Conservation (phyloP, 2,888 invertebrate species). For the Thyatira batis region DNA sequence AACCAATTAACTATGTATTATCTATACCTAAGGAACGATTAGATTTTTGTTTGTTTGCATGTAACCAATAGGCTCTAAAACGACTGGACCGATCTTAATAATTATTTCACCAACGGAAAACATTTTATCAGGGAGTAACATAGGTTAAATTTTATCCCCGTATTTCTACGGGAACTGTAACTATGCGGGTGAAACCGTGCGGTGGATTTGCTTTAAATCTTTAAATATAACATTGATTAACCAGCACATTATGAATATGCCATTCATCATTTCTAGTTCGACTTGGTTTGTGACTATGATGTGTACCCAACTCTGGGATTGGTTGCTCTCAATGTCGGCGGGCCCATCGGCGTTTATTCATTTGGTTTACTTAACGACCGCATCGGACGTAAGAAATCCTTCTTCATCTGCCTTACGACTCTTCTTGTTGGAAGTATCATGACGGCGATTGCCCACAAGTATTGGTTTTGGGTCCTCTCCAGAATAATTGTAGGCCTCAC, state of each 20-base stretch:
- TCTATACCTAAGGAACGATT: too few species aligned
- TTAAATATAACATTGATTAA: too few species aligned
- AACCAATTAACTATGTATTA: too few species aligned
- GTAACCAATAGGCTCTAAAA: too few species aligned
- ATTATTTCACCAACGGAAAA: too few species aligned
- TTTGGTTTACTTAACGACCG: conserved; percentile 94
- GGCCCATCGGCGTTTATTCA: conserved; percentile 93
- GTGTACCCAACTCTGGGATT: conserved; percentile 94
- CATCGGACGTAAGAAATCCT: conserved; percentile 92
- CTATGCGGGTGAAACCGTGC: too few species aligned
- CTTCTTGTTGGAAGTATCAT: conserved; percentile 90
- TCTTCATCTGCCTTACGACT: conserved; percentile 92
- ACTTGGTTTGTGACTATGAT: conserved; percentile 93
- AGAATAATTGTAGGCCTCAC: conserved; percentile 93
- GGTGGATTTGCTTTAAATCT: too few species aligned
- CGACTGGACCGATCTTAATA: too few species aligned
- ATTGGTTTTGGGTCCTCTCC: conserved; percentile 92
- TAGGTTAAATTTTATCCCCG: too few species aligned
- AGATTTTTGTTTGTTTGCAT: not conserved
- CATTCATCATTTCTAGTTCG: conserved; percentile 85
- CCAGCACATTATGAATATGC: not conserved
- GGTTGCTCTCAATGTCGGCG: conserved; percentile 93
- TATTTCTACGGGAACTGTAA: too few species aligned
- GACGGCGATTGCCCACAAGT: conserved; percentile 89
- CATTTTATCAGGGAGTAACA: too few species aligned